Evolutionary conservation across 2,888 invertebrate genomes (phyloP).

Genomic region (Fissipunctia ypsillon): DNA sequence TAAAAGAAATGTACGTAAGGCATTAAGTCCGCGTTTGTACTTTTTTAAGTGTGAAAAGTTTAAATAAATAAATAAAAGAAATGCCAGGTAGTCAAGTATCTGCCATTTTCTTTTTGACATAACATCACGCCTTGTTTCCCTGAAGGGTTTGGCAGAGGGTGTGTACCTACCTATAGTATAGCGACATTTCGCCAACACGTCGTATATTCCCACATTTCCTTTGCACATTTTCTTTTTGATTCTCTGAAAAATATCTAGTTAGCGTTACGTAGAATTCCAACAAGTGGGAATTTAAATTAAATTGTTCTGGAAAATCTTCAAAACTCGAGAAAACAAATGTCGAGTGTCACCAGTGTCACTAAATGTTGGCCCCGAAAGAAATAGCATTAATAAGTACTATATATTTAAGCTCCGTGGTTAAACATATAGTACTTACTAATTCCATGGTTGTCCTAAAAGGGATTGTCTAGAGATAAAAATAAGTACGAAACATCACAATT

Average conservation of each 20-base stretch:
- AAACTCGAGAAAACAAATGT: not conserved
- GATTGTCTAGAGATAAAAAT: not conserved
- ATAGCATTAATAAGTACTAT: too few relatives aligned
- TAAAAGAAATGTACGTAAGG: too few relatives aligned
- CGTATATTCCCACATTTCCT: too few relatives aligned
- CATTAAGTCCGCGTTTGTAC: too few relatives aligned
- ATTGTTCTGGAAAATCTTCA: not conserved
- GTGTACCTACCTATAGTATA: too few relatives aligned
- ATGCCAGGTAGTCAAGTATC: slow-evolving; percentile 2
- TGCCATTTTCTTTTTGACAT: not conserved
- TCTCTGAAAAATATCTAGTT: slow-evolving; percentile 5
- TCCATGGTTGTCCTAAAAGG: not conserved
- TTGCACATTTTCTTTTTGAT: not conserved
- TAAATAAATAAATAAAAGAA: slow-evolving; percentile 27
- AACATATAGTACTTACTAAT: not conserved
- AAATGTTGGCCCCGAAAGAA: not conserved
- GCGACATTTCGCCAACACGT: too few relatives aligned
- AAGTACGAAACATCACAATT: slow-evolving; percentile 21
- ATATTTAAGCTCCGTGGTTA: not conserved
- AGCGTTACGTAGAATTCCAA: not conserved
- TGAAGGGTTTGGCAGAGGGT: too few relatives aligned
- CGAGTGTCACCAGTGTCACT: not conserved
- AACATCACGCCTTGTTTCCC: too few relatives aligned
- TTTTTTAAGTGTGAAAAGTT: too few relatives aligned
- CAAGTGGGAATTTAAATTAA: not conserved